Evolutionary conservation across 30 jellyfish, hydroid and myxozoan genomes (phyloP), one percentile per base, ranked within the genome.

Genomic region (Turritopsis rubra): DNA sequence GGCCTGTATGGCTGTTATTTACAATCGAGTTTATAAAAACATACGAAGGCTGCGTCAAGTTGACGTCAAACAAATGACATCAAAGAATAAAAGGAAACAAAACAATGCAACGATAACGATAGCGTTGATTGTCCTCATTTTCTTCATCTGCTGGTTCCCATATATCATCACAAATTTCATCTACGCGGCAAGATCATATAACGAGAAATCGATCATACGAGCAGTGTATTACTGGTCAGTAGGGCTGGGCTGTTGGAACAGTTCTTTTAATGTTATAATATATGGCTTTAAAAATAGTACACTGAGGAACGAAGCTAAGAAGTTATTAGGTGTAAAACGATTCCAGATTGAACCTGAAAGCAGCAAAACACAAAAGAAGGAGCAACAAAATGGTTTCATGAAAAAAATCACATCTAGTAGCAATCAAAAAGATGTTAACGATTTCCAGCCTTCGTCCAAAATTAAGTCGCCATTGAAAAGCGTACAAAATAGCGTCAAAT

Each of bases 131-230:
- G 86, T 89, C 8, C 85, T 89, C n/a, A 94, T 91, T 25, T 89
- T 89, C 85, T 85, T 89, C 84, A 75, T 89, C 53, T 89, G 96
- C 28, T 89, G 96, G 96, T 85, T 91, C 65, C 96, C 96, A 66
- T 89, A 83, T 89, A 79, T 85, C 83, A 66, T 82, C 52, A 30
- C 86, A 16, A 89, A 89, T 53, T 84, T 89, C 25, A 76, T 66
- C 72, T 74, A 71, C 66, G 94, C 82, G 0, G 65, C 53, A 16
- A 71, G 65, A 7, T 22, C 28, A 16, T 29, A 26, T 0, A 26
- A 74, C 27, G 27, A 22, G 27, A 29, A 41, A 16, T 74, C 82
- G 0, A 28, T 19, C 53, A 29, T 74, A 26, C 16, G 65, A 22
- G 82, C 82, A 16, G 27, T 74, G 41, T 74, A 74, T 23, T 74